Evolutionary conservation across 2,888 invertebrate species (phyloP).

Genomic region (Helleia helle): DNA sequence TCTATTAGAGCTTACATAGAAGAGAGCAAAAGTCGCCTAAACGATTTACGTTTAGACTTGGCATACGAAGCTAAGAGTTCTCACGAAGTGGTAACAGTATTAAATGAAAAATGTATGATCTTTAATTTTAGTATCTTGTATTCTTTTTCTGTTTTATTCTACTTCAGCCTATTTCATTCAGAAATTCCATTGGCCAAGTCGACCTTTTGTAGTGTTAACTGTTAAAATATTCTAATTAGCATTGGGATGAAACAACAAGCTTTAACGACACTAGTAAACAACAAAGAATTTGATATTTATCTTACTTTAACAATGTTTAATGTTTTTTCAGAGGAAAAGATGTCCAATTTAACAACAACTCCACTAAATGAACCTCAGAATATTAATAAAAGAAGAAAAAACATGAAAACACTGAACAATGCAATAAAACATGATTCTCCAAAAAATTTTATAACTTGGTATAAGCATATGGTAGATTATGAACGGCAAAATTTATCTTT

Average conservation of each 20-base stretch:
- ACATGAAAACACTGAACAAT: conserved; percentile 39
- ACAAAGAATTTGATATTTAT: no score
- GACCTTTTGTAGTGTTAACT: no score
- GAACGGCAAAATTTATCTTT: conserved; percentile 58
- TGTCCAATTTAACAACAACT: conserved; percentile 15
- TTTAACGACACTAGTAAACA: no score
- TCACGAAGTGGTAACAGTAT: conserved; percentile 49
- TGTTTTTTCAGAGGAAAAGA: not conserved
- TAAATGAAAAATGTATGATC: conserved; percentile 50
- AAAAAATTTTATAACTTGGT: conserved; percentile 58
- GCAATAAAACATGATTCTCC: conserved; percentile 42
- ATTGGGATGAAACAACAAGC: no score
- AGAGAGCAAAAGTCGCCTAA: conserved; percentile 50
- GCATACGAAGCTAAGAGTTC: conserved; percentile 50
- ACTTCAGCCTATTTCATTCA: no score
- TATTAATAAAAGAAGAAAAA: conserved; percentile 20
- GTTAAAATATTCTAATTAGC: no score
- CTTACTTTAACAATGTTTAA: no score
- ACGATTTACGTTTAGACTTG: conserved; percentile 38
- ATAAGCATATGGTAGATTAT: conserved; percentile 63
- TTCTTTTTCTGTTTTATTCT: no score
- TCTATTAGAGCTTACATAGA: conserved; percentile 56
- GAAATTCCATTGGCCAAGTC: no score
- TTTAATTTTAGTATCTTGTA: no score
- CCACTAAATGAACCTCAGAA: conserved; percentile 31